Base-by-base conservation (phyloP, 2,113 vertebrate genomes). In the Mormoops blainvillei region DNA sequence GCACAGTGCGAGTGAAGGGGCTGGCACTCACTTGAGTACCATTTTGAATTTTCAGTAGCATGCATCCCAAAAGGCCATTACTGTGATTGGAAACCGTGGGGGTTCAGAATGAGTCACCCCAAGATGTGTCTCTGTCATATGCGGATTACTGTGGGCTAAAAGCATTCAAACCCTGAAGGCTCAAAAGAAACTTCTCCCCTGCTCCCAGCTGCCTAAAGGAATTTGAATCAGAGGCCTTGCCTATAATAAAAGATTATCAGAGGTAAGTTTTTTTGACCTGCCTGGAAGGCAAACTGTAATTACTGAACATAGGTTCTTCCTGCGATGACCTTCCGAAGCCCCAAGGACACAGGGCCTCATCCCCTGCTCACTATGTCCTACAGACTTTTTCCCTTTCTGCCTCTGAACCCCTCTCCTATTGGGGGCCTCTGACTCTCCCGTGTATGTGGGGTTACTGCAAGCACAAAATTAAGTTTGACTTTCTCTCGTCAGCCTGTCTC, bases 1-100 rank as follows among this genome's bases (percentile, higher is more conserved):
- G 14, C 19, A 43, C 33, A 41, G 4, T 7, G 1, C 2, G 7
- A 19, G 2, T 19, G 15, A 5, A 70, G 4, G 67, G 4, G 48
- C 3, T 10, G 1, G 36, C 9, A 26, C n/a, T 82, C 13, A n/a
- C n/a, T 36, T 52, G 43, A 88, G 31, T 65, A 12, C 56, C 38
- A 50, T 54, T 58, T 6, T 43, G 45, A 91, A 84, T 54, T 56
- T 58, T 9, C 13, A 76, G 28, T 28, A 54, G 56, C 38, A 31
- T 15, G 2, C 19, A 31, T 24, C 33, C 58, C 58, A 52, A 19
- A 5, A 28, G 8, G 10, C 5, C 14, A 54, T 65, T 67, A 92
- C 36, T 67, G 22, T 81, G 38, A 74, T 80, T n/a, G 26, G 33
- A 76, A 19, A 71, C 14, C 43, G 15, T 50, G 11, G 18, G 74